A percentile compares a stretch with the other conserved stretches of the same genome.
Evolutionary conservation across 2,888 invertebrate species (phyloP).

Genomic region (Steinernema hermaphroditum): DNA sequence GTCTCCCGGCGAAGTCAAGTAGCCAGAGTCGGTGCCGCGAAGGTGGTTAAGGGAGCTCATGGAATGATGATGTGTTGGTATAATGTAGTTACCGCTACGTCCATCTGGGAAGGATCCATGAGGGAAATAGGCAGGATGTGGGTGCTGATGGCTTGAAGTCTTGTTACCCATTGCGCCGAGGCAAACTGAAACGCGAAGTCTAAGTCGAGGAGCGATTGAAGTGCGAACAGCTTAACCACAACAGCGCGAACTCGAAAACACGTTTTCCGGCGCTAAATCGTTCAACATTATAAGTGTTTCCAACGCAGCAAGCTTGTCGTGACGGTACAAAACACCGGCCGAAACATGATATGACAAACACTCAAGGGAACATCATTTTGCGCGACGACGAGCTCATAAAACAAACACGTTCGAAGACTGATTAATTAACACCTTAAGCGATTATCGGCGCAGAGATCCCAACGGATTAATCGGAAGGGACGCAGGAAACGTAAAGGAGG

Average conservation of each 20-base stretch:
- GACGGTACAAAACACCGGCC: background rate
- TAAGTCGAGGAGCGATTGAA: background rate
- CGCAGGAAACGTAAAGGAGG: too few relatives aligned
- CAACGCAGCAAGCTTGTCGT: conserved; percentile 21
- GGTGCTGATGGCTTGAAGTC: conserved; percentile 3
- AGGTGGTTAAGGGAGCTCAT: conserved; percentile 14
- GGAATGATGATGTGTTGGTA: conserved; percentile 5
- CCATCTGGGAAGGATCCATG: conserved; percentile 19
- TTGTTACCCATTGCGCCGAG: conserved; percentile 22
- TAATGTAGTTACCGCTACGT: background rate
- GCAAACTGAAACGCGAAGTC: conserved; percentile 3
- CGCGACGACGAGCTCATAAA: background rate
- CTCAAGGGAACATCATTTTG: background rate
- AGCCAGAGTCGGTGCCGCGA: conserved; percentile 1
- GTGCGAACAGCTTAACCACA: conserved; percentile 28
- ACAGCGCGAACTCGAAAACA: conserved; percentile 25
- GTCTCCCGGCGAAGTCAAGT: conserved; percentile 7
- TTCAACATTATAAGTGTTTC: conserved; percentile 27
- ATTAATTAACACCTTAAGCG: conserved; percentile 26
- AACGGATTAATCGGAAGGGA: background rate
- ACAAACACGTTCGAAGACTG: conserved; percentile 20
- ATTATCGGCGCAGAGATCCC: conserved; percentile 1
- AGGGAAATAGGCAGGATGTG: background rate
- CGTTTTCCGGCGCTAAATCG: conserved; percentile 29
- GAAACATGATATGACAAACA: conserved; percentile 23